A percentile compares a stretch with the other conserved stretches of the same genome.
Conservation (phyloP, 2,797 vertebrate genomes). For the Peromyscus melanophrys region DNA sequence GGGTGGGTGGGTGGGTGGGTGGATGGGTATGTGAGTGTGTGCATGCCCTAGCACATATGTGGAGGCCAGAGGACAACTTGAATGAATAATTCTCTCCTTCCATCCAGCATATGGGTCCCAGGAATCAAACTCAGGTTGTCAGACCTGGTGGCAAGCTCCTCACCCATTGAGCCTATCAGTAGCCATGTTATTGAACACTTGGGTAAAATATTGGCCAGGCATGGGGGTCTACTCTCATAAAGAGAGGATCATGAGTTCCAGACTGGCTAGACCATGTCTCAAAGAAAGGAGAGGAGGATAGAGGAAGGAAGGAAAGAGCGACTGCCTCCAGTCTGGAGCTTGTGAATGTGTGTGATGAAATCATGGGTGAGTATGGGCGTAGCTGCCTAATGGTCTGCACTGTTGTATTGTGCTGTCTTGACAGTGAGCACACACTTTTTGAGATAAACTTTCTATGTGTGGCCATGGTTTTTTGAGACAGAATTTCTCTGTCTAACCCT, state of each 20-base stretch:
- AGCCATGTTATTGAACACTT: neutral
- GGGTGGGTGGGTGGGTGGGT: neutral
- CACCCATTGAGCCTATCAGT: neutral
- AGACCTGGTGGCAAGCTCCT: neutral
- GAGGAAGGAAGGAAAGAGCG: neutral
- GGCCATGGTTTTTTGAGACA: neutral
- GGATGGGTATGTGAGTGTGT: neutral
- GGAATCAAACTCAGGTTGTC: neutral
- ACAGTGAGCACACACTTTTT: neutral
- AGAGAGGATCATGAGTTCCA: neutral
- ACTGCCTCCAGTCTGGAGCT: neutral
- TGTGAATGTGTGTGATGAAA: neutral
- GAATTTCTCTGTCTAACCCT: neutral
- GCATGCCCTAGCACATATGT: neutral
- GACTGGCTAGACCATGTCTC: neutral
- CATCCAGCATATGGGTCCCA: neutral
- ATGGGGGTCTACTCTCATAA: neutral
- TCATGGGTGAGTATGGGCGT: neutral
- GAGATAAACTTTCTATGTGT: neutral
- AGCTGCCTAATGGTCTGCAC: neutral
- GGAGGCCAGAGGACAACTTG: neutral
- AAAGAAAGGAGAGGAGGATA: neutral
- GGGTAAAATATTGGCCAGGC: neutral
- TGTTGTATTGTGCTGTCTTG: neutral
- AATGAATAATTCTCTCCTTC: neutral